Evolutionary conservation across 1,140 invertebrate genomes (phyloP).

Genomic region (Zaprionus inermis): DNA sequence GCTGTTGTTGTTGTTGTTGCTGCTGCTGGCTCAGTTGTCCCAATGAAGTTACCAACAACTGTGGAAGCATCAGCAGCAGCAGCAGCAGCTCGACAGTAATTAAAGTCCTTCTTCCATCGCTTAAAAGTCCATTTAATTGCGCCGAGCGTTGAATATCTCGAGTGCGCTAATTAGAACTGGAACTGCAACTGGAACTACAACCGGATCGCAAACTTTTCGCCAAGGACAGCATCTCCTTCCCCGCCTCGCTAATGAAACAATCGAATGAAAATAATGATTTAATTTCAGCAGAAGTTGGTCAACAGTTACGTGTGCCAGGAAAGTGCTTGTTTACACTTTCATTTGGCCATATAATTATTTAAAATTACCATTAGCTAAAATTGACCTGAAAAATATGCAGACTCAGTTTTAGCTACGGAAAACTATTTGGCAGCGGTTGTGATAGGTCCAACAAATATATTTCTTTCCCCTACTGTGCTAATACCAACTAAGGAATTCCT

Average conservation of each 20-base stretch:
- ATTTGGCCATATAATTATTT: background rate
- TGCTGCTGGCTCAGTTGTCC: slow-evolving; percentile 27
- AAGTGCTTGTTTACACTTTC: background rate
- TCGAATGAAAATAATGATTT: slow-evolving; percentile 69
- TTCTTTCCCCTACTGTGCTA: no score
- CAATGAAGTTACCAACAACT: slow-evolving; percentile 56
- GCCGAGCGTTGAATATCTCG: slow-evolving; percentile 78
- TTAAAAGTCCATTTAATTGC: slow-evolving; percentile 83
- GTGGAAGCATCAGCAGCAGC: slow-evolving; percentile 30
- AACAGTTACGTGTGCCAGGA: background rate
- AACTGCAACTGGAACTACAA: slow-evolving; percentile 20
- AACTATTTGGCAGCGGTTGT: no score
- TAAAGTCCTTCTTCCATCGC: slow-evolving; percentile 63
- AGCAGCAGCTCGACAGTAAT: slow-evolving; percentile 53
- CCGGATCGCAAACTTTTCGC: slow-evolving; percentile 56
- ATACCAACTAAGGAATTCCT: no score
- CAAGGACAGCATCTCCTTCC: slow-evolving; percentile 19
- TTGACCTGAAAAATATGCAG: no score
- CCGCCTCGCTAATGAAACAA: slow-evolving; percentile 53
- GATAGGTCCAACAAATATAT: no score
- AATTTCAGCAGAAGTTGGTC: slow-evolving; percentile 39
- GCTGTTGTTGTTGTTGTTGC: slow-evolving; percentile 5
- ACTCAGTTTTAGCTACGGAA: no score
- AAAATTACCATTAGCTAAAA: background rate
- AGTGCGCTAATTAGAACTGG: slow-evolving; percentile 72